These are phyloP conservation scores for Lithodes maja DNA, from an alignment of 2,888 invertebrate species.

Conservation along the genomic window DNA sequence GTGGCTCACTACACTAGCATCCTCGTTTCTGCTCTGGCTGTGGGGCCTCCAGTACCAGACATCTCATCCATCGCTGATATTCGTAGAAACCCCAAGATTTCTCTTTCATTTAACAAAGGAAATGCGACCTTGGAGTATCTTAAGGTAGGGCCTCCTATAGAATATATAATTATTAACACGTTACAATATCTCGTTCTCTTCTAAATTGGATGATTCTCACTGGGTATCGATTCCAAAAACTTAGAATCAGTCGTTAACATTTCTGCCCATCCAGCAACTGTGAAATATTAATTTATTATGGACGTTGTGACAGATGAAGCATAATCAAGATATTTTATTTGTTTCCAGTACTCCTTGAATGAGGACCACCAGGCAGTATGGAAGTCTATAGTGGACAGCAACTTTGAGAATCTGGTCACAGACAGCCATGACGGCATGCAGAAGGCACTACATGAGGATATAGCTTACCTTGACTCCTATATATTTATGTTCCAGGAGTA, in stretches of 20 bases:
- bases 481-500: neutral
- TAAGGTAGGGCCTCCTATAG: neutral
- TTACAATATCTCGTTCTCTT: no score
- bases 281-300: no score
- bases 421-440: constrained; percentile 2
- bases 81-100: neutral
- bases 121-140: constrained; percentile 7
- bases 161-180: no score
- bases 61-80: constrained; percentile 23
- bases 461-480: constrained; percentile 8
- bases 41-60: constrained; percentile 18
- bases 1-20: constrained; percentile 38
- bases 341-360: neutral
- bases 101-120: neutral
- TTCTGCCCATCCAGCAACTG: no score
- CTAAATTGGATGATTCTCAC: no score
- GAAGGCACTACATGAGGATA: constrained; percentile 4
- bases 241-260: no score
- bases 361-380: neutral
- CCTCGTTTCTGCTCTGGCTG: constrained; percentile 31
- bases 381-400: neutral
- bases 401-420: neutral
- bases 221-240: no score
- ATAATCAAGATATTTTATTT: no score
- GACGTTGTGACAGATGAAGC: no score